Evolutionary conservation across 2,797 vertebrate genomes (phyloP), one percentile per base, ranked within the genome.

Genomic region (Semotilus atromaculatus): DNA sequence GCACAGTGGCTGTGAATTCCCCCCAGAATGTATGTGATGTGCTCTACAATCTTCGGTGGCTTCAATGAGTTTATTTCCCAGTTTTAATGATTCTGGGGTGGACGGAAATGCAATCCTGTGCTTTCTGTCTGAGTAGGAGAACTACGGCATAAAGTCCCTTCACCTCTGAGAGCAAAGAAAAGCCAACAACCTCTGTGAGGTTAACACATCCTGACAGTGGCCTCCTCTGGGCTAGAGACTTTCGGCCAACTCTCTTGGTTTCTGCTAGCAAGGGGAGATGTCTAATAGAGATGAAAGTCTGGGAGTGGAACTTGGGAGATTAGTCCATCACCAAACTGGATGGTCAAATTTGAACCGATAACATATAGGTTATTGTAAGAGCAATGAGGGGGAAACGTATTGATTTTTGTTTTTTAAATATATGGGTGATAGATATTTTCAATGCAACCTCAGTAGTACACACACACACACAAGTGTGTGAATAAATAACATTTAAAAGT

Each of bases 211-310:
- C 83, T 26, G 88, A 86, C 79, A 71, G 87, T 55, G 75, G 70
- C 68, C 88, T 85, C 82, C 74, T 80, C 85, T 79, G 80, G 86
- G 86, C 60, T 23, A 38, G 36, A 73, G 60, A 48, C 45, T 84
- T 89, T 83, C 67, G 55, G 51, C 85, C 58, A 86, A 80, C 88
- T 73, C 77, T 68, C 68, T 89, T 81, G 81, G 77, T 85, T 88
- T 89, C 68, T 64, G 80, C 80, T 60, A 86, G 91, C 86, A 88
- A 87, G 66, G 84, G 88, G 51, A 53, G 72, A 81, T 48, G 80
- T 90, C 90, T 86, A 79, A 82, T 84, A 14, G 85, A 91, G 90
- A 93, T 93, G 87, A 86, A 90, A 88, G 85, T 84, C 68, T 55
- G 70, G 48, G 64, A 77, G 82, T 80, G 23, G 7, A 67, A 64